Percentiles rank a stretch among this genome's conserved stretches.
These are phyloP conservation scores for Acipenser transmontanus DNA, from an alignment of 2,797 vertebrate species.

Conservation along the genomic window DNA sequence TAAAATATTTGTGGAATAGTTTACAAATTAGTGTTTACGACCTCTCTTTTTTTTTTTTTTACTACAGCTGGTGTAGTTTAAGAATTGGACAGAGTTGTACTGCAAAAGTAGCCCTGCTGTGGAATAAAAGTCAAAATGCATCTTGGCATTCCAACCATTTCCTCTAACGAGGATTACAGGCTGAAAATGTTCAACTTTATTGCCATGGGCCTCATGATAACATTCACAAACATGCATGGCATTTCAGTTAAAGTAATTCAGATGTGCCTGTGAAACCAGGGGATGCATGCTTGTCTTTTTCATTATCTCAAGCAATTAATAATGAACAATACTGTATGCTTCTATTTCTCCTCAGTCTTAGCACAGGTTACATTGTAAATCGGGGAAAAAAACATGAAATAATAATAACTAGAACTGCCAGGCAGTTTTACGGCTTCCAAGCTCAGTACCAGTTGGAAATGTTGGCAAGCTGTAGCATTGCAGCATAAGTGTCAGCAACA, in stretches of 20 bases:
- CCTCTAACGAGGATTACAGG: constrained; percentile 88
- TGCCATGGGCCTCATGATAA: constrained; percentile 77
- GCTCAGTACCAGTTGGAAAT: too few relatives aligned
- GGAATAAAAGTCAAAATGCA: constrained; percentile 70
- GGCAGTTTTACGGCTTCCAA: too few relatives aligned
- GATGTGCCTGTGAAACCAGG: constrained; percentile 62
- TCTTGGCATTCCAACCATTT: constrained; percentile 97
- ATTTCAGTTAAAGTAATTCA: constrained; percentile 75
- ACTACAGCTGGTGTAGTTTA: constrained; percentile 75
- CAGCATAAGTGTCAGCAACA: too few relatives aligned
- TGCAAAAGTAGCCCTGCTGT: constrained; percentile 79
- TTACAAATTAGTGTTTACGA: constrained; percentile 54
- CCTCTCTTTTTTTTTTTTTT: constrained; percentile 27
- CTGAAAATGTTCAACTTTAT: constrained; percentile 75
- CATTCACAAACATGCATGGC: constrained; percentile 74
- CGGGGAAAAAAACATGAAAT: too few relatives aligned
- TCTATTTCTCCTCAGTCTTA: too few relatives aligned
- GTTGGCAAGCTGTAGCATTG: too few relatives aligned
- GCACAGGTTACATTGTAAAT: too few relatives aligned
- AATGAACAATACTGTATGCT: neutral
- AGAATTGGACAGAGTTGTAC: constrained; percentile 65
- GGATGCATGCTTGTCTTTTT: constrained; percentile 54
- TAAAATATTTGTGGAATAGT: constrained; percentile 52
- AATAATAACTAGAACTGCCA: too few relatives aligned
- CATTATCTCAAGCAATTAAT: constrained; percentile 29